Evolutionary conservation across 1,140 invertebrate genomes (phyloP), one percentile per base, ranked within the genome.

Genomic region (Magallana ariakensis): DNA sequence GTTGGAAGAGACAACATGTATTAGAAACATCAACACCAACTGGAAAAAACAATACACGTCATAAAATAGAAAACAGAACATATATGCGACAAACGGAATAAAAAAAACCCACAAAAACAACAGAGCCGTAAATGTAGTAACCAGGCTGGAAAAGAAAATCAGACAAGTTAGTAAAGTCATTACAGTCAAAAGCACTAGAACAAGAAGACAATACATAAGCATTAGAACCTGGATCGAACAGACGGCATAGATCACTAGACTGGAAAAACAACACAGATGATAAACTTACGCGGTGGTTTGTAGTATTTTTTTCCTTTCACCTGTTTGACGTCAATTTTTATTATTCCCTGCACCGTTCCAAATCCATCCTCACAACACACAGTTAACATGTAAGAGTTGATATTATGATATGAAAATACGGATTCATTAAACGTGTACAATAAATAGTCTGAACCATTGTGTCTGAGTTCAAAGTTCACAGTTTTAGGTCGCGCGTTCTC

Each of bases 291-390:
- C 1, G 82, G 82, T 11, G 82, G 82, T 11, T 11, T 84, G 22
- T 84, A 84, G 9, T 15, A 33, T 33, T 62, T 56, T 26, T 58
- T 33, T 22, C 13, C 56, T 60, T 26, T 57, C 9, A 57, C 56
- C 56, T 84, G 55, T 26, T 46, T 84, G 57, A 84, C 46, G 56
- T 60, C 82, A 60, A 84, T 57, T 57, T 60, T 57, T 13, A 84
- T 33, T 8, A 58, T 26, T 5, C 56, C 56, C 10, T 60, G 57
- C n/a, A 46, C 56, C 0, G 82, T 60, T 57, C 82, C 82, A 84
- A 33, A 57, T 33, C 57, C 82, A 26, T 84, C 82, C 56, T 84
- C 82, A 84, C 82, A 84, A 60, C 82, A 84, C 55, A 84, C 57
- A 60, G 19, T 22, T 19, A 84, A 33, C 56, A 58, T 15, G 82